These are phyloP conservation scores for Hypselothyrea guttata DNA, from an alignment of 2,888 invertebrate genomes.

Conservation along the genomic window DNA sequence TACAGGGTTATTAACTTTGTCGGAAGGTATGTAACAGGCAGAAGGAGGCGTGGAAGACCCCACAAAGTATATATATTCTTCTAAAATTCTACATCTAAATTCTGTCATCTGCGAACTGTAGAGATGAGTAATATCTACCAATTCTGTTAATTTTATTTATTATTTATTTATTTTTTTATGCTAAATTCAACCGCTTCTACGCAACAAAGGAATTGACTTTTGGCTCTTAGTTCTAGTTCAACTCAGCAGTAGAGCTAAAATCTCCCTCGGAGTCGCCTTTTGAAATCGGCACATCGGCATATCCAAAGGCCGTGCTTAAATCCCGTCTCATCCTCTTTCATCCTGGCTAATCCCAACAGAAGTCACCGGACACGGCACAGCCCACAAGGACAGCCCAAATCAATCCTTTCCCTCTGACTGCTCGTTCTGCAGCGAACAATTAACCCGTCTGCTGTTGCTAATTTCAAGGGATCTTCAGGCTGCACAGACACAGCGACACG, in stretches of 20 bases:
- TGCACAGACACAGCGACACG: conserved; percentile 50
- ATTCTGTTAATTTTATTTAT: no score
- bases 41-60: no score
- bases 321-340: conserved; percentile 73
- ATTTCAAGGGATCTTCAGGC: conserved; percentile 61
- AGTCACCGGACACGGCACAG: conserved; percentile 64
- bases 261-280: conserved; percentile 7
- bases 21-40: no score
- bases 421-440: conserved; percentile 48
- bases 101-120: no score
- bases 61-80: no score
- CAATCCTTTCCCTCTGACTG: conserved; percentile 63
- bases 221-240: conserved; percentile 23
- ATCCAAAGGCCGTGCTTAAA: conserved; percentile 43
- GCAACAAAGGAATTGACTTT: conserved; percentile 46
- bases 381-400: conserved; percentile 41
- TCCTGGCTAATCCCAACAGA: conserved; percentile 75
- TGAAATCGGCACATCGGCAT: conserved; percentile 15
- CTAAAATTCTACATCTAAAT: no score
- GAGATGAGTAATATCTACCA: no score
- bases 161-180: no score
- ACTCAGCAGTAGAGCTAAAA: conserved; percentile 2
- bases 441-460: conserved; percentile 76
- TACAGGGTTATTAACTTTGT: no score
- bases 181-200: no score